phyloP scores from a whole-genome alignment of 1,140 invertebrate genomes.

The Camponotus vicinus region DNA sequence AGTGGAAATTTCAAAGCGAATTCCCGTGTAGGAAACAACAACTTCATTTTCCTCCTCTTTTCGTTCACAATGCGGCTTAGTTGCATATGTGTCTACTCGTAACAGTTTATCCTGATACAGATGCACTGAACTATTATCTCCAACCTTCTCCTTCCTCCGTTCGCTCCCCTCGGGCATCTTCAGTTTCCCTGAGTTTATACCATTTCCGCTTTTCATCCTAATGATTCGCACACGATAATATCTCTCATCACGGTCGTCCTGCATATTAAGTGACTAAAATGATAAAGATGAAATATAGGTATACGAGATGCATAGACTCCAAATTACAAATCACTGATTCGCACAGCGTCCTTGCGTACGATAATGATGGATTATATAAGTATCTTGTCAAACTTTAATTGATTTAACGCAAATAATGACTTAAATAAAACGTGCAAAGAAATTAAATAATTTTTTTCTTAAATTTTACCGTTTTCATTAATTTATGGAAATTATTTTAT shows the following conservation, averaged over 20 bases:
- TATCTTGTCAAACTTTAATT: conserved; percentile 5
- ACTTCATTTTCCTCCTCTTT: conserved; percentile 75
- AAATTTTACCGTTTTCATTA: background rate
- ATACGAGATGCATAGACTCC: background rate
- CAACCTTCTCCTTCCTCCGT: background rate
- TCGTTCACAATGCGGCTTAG: conserved; percentile 52
- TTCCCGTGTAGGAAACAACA: conserved; percentile 69
- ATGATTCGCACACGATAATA: conserved; percentile 50
- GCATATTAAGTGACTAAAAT: conserved; percentile 54
- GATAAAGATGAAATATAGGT: conserved; percentile 21
- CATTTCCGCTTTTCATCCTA: conserved; percentile 47
- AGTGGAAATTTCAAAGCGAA: conserved; percentile 66
- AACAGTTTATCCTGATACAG: conserved; percentile 63
- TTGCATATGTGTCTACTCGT: conserved; percentile 61
- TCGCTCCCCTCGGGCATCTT: conserved; percentile 39
- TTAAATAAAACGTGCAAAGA: background rate
- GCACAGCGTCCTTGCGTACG: conserved; percentile 28
- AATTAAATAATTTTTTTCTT: background rate
- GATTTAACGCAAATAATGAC: conserved; percentile 1
- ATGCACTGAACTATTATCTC: conserved; percentile 39
- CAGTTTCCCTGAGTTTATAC: conserved; percentile 52
- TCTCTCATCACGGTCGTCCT: conserved; percentile 48
- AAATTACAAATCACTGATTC: conserved; percentile 38
- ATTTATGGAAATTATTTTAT: background rate
- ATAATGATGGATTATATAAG: conserved; percentile 1